A percentile compares a stretch with the other conserved stretches of the same genome.
These are phyloP conservation scores for Tenthredo scrophulariae DNA, from an alignment of 2,888 invertebrate genomes.

Conservation along the genomic window DNA sequence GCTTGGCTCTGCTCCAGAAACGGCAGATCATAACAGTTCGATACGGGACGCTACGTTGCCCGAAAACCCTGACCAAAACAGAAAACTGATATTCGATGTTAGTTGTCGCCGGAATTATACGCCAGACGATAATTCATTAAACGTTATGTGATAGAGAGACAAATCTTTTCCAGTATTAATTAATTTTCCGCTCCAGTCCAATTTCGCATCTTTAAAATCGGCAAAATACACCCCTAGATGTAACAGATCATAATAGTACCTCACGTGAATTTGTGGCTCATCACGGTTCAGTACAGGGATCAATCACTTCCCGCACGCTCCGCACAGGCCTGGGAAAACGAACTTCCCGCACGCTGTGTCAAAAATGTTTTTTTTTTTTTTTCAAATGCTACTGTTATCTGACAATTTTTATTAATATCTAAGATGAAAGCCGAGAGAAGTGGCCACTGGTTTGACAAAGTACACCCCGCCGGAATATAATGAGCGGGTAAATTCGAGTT, in stretches of 20 bases:
- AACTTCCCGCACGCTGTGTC: too few species aligned
- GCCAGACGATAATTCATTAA: background rate
- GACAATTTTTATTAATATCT: background rate
- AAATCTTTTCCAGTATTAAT: background rate
- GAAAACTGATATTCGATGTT: background rate
- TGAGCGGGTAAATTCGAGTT: background rate
- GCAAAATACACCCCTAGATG: background rate
- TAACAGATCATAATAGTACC: too few species aligned
- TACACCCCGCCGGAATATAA: background rate
- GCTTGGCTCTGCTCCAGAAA: conserved; percentile 38
- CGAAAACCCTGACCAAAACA: conserved; percentile 40
- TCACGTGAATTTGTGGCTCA: too few species aligned
- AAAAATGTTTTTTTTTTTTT: too few species aligned
- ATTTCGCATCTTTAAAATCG: background rate
- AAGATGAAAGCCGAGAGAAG: background rate
- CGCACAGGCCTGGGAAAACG: too few species aligned
- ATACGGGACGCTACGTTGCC: conserved; percentile 42
- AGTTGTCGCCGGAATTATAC: conserved; percentile 16
- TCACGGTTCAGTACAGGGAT: too few species aligned
- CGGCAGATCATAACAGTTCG: conserved; percentile 51
- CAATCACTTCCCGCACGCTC: too few species aligned
- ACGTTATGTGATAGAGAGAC: background rate
- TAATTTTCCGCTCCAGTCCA: background rate
- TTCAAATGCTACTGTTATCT: background rate
- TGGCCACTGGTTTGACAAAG: background rate